Percentiles rank a stretch among this genome's conserved stretches.
These are phyloP conservation scores for Apodemia zela DNA, from an alignment of 2,888 invertebrate species.

Conservation along the genomic window DNA sequence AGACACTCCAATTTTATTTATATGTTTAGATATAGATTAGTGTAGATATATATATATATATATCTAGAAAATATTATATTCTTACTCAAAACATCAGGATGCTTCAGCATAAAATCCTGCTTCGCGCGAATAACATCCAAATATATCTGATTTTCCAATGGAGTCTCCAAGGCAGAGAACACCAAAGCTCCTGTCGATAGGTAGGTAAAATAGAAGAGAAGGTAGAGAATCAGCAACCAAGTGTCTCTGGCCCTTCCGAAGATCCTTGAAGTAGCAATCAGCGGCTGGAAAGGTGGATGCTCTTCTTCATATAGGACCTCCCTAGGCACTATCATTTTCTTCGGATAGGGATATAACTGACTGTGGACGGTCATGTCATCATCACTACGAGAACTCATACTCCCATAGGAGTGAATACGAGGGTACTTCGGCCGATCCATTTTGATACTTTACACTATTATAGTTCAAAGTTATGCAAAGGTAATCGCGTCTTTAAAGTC, in stretches of 20 bases:
- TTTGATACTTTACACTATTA: conserved; percentile 19
- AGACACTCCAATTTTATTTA: no score
- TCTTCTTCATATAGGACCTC: conserved; percentile 71
- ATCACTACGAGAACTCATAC: conserved; percentile 65
- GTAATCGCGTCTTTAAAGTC: conserved; percentile 20
- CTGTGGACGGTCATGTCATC: conserved; percentile 74
- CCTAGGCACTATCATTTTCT: conserved; percentile 64
- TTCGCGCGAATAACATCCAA: conserved; percentile 73
- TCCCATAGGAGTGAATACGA: conserved; percentile 69
- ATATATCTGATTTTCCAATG: conserved; percentile 79
- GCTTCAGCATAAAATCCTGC: conserved; percentile 75
- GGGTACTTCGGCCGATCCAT: conserved; percentile 57
- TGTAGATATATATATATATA: no score
- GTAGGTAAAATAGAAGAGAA: conserved; percentile 82
- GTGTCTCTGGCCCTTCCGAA: conserved; percentile 79
- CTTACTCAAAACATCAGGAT: conserved; percentile 83
- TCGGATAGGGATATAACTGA: conserved; percentile 62
- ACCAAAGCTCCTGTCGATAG: conserved; percentile 84
- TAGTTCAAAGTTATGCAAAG: conserved; percentile 25
- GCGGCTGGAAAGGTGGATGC: conserved; percentile 65
- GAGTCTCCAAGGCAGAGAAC: conserved; percentile 84
- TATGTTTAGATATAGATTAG: no score
- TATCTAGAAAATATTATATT: no score
- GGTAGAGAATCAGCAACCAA: conserved; percentile 73
- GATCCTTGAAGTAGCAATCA: conserved; percentile 61